A percentile compares a stretch with the other conserved stretches of the same genome.
phyloP scores from a whole-genome alignment of 2,888 invertebrate genomes.

The Oscheius onirici region DNA sequence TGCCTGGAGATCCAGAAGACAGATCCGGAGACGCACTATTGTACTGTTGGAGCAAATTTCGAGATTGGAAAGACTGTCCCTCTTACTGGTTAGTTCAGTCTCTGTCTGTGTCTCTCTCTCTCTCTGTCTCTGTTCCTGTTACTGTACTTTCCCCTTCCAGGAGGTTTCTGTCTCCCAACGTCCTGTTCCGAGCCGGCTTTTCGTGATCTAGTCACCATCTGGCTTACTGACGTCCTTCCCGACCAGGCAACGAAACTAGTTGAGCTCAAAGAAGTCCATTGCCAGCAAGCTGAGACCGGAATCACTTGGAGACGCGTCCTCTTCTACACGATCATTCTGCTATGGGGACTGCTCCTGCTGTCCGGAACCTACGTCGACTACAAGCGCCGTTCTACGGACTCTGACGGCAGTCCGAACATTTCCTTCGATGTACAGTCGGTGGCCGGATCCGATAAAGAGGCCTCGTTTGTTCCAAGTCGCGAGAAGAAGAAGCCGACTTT shows the following conservation, averaged over 20 bases:
- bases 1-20: constrained; percentile 31
- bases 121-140: too few relatives aligned
- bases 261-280: neutral
- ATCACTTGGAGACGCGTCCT: too few relatives aligned
- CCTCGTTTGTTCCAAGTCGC: neutral
- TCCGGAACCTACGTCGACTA: constrained; percentile 5
- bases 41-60: neutral
- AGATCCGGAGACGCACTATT: constrained; percentile 2
- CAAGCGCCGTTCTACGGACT: too few relatives aligned
- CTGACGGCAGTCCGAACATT: too few relatives aligned
- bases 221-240: neutral
- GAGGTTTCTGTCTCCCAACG: neutral
- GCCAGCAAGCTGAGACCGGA: neutral
- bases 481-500: neutral
- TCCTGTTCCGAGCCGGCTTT: constrained; percentile 1
- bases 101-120: too few relatives aligned
- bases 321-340: neutral
- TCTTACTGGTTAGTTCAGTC: too few relatives aligned
- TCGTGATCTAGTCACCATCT: neutral
- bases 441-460: too few relatives aligned
- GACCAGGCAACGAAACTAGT: too few relatives aligned
- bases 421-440: too few relatives aligned
- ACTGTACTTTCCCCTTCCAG: too few relatives aligned
- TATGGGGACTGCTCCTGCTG: neutral
- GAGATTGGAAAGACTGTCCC: neutral